Conservation (phyloP, 1,140 invertebrate species). For the Adelges cooleyi region DNA sequence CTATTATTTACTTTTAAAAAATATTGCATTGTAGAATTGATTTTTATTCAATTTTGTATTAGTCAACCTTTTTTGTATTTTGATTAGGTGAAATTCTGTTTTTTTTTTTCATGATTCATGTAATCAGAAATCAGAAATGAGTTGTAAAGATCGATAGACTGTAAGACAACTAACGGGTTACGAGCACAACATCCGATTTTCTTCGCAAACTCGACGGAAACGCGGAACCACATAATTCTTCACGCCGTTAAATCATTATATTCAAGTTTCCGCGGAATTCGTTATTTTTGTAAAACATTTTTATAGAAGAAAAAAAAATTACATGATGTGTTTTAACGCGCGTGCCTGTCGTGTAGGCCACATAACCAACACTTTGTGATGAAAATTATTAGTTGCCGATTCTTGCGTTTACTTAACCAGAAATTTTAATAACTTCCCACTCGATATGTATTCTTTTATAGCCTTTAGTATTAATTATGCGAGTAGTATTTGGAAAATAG, state of each 20-base stretch:
- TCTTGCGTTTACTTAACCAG: too few species aligned
- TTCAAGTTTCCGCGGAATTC: background rate
- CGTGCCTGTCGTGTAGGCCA: slow-evolving; percentile 11
- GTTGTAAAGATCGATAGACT: background rate
- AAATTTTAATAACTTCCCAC: too few species aligned
- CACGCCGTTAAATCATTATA: slow-evolving; percentile 12
- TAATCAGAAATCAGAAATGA: background rate
- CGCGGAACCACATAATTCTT: slow-evolving; percentile 23
- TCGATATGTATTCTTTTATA: too few species aligned
- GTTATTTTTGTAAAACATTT: slow-evolving; percentile 20
- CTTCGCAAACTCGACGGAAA: slow-evolving; percentile 18
- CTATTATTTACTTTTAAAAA: too few species aligned
- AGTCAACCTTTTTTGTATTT: too few species aligned
- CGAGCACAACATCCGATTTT: slow-evolving; percentile 27
- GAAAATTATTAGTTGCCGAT: too few species aligned
- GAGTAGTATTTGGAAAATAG: too few species aligned
- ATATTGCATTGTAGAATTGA: too few species aligned
- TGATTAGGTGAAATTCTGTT: too few species aligned
- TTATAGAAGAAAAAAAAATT: background rate
- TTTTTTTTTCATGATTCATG: background rate
- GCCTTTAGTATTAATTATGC: too few species aligned
- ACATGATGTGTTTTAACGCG: background rate
- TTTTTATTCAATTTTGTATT: too few species aligned
- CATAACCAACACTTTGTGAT: slow-evolving; percentile 11
- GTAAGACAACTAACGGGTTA: slow-evolving; percentile 8